These are phyloP conservation scores for Morpho deidamia DNA, from an alignment of 2,888 invertebrate genomes.

Conservation along the genomic window DNA sequence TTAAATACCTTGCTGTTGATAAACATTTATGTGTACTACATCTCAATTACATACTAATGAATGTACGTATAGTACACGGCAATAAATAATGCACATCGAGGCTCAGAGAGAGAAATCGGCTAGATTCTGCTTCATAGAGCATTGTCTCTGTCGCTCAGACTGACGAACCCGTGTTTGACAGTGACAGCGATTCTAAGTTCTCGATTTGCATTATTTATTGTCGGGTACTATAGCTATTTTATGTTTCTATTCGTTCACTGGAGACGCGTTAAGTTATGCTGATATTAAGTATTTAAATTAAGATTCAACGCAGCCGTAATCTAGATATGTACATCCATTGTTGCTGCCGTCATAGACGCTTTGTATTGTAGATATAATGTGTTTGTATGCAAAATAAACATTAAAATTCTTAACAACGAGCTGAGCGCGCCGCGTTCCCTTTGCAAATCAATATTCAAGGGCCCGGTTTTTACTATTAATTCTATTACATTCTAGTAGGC, in stretches of 20 bases:
- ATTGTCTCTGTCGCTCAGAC: too few species aligned
- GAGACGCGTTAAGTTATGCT: constrained; percentile 11
- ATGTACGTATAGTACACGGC: too few species aligned
- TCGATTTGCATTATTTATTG: too few species aligned
- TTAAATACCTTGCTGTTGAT: too few species aligned
- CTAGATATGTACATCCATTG: constrained; percentile 49
- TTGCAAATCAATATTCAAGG: constrained; percentile 59
- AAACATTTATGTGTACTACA: too few species aligned
- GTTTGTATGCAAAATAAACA: constrained; percentile 67
- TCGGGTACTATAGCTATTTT: too few species aligned
- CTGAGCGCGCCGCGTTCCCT: constrained; percentile 27
- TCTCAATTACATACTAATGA: too few species aligned
- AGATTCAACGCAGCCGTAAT: constrained; percentile 40
- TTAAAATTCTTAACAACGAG: constrained; percentile 50
- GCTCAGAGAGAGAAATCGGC: too few species aligned
- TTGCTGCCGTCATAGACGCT: constrained; percentile 30
- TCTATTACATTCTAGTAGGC: constrained; percentile 15
- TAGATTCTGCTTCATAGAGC: too few species aligned
- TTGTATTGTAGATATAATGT: constrained; percentile 50
- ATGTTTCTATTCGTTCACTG: constrained; percentile 3
- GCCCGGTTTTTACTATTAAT: constrained; percentile 17
- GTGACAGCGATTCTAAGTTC: too few species aligned
- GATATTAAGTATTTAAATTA: constrained; percentile 26
- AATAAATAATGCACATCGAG: too few species aligned
- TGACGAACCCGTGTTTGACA: too few species aligned